Evolutionary conservation across 2,888 invertebrate genomes (phyloP), one percentile per base, ranked within the genome.

Genomic region (Trissolcus japonicus): DNA sequence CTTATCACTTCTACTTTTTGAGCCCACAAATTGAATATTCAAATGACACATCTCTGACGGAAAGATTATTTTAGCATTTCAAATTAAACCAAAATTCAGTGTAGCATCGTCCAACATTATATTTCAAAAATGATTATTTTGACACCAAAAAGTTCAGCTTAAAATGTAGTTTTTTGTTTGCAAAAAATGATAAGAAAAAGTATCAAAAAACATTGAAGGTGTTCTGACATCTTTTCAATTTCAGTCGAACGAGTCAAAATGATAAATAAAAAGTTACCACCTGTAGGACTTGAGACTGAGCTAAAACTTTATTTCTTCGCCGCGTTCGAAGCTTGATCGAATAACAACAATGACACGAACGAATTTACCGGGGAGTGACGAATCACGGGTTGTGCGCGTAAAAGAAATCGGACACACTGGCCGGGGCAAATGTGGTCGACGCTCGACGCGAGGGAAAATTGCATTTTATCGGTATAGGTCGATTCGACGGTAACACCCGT

Each of bases 361-460:
- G 51, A 53, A 62, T 67, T 62, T 66, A 67, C 40, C 46, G 48
- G 29, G 9, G 35, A 6, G 40, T 56, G 60, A 69, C 43, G 54
- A 54, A 76, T 51, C 41, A 41, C 51, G 59, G 0, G 25, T 25
- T 25, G 25, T 25, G 25, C 25, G 25, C 61, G 60, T 55, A 40
- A 62, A 59, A 68, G 57, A 63, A 75, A 56, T 71, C 48, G 51
- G 46, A 54, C 65, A 57, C 19, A 29, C n/a, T n/a, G 66, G 62
- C 46, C 51, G 59, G 56, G 51, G 61, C 35, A 55, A 74, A 66
- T 65, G 62, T 48, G 55, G 54, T 41, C 35, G 65, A 40, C 48
- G 41, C 59, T 74, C 57, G 53, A 51, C 40, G 54, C 57, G 62
- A 57, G 25, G 41, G 65, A 69, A 71, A 78, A 78, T 74, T 72